A percentile compares a stretch with the other conserved stretches of the same genome.
Evolutionary conservation across 2,113 vertebrate genomes (phyloP).

Genomic region (Echinops telfairi): DNA sequence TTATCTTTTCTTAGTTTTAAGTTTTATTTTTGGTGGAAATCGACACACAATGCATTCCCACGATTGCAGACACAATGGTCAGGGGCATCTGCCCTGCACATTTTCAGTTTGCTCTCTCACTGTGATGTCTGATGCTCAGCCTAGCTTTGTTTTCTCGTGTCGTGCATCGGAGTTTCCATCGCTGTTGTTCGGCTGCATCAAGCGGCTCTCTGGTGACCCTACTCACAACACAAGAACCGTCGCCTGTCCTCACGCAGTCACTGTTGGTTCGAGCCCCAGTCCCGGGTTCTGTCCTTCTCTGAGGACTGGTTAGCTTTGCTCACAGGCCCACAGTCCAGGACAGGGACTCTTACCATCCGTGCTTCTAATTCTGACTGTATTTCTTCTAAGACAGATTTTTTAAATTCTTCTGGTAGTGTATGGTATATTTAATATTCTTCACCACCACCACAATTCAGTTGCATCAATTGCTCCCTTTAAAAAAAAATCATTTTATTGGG

Average conservation of each 20-base stretch:
- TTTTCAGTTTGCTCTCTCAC: background rate
- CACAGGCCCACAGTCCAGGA: background rate
- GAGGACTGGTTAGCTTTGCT: background rate
- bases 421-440: background rate
- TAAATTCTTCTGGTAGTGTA: background rate
- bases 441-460: background rate
- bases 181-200: background rate
- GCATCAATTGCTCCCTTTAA: background rate
- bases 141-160: constrained; percentile 45
- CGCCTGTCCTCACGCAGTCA: background rate
- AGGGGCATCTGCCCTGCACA: background rate
- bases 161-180: background rate
- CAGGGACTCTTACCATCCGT: background rate
- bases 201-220: background rate
- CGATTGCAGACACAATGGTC: too few species aligned
- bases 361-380: background rate
- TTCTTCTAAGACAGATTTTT: background rate
- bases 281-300: background rate
- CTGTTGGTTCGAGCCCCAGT: background rate
- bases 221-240: background rate
- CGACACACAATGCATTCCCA: background rate
- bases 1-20: background rate
- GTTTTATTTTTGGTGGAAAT: background rate
- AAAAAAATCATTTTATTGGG: too few species aligned
- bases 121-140: constrained; percentile 23